A percentile compares a stretch with the other conserved stretches of the same genome.
Evolutionary conservation across 2,888 invertebrate genomes (phyloP).

Genomic region (Tipula helvola): DNA sequence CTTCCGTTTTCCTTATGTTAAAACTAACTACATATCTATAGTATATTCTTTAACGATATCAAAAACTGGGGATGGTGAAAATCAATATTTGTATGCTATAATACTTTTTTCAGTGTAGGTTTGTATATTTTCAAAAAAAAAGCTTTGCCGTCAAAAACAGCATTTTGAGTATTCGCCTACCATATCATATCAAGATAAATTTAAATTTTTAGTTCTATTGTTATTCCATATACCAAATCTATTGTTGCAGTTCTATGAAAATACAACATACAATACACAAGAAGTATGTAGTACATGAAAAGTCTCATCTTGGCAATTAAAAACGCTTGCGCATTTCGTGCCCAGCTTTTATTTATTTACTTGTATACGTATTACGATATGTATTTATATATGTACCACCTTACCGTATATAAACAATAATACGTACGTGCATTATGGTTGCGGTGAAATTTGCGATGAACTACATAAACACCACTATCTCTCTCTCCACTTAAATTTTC

Average conservation of each 20-base stretch:
- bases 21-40: background rate
- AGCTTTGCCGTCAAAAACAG: background rate
- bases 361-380: background rate
- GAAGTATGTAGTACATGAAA: background rate
- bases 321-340: background rate
- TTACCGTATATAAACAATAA: background rate
- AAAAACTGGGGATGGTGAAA: background rate
- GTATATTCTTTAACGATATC: background rate
- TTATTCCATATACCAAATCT: background rate
- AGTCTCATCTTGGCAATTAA: background rate
- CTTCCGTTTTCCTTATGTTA: background rate
- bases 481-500: background rate
- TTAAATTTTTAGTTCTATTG: background rate
- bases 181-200: background rate
- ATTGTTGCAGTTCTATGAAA: background rate
- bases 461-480: background rate
- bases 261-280: background rate
- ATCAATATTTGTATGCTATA: background rate
- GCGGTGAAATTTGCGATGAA: background rate
- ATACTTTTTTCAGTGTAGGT: background rate
- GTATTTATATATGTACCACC: background rate
- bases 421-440: background rate
- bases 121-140: background rate
- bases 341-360: background rate
- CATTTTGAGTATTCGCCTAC: background rate